A percentile compares a stretch with the other conserved stretches of the same genome.
phyloP scores from a whole-genome alignment of 2,888 invertebrate species.

The Dryadula phaetusa region DNA sequence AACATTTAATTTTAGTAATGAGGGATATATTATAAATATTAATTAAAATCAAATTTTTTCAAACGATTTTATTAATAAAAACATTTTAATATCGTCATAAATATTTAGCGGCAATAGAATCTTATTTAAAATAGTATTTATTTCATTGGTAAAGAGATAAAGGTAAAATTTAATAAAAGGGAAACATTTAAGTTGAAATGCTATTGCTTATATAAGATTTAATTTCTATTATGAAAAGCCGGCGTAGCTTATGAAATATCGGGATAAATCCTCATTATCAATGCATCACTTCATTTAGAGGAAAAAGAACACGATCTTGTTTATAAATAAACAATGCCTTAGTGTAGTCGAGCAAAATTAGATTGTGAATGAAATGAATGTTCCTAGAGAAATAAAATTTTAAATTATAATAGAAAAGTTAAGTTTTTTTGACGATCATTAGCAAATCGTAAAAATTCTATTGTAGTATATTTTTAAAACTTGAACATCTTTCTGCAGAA shows the following conservation, averaged over 20 bases:
- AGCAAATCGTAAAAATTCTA: neutral
- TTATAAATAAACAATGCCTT: slow-evolving; percentile 63
- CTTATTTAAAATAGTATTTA: too few relatives aligned
- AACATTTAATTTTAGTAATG: neutral
- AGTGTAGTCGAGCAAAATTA: slow-evolving; percentile 59
- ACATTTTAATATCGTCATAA: too few relatives aligned
- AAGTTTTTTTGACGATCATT: neutral
- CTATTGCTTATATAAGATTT: neutral
- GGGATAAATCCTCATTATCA: slow-evolving; percentile 55
- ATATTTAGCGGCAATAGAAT: too few relatives aligned
- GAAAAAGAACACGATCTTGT: slow-evolving; percentile 60
- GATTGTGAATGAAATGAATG: slow-evolving; percentile 49
- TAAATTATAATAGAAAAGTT: slow-evolving; percentile 48
- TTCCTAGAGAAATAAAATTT: slow-evolving; percentile 47
- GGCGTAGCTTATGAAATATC: slow-evolving; percentile 32
- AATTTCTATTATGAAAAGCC: slow-evolving; percentile 16
- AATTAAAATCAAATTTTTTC: too few relatives aligned
- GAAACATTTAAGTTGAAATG: neutral
- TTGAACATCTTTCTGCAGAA: too few relatives aligned
- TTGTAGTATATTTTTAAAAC: neutral
- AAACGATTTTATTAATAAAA: too few relatives aligned
- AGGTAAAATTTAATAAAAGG: neutral
- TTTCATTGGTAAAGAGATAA: neutral
- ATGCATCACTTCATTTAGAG: slow-evolving; percentile 60
- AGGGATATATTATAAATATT: too few relatives aligned